These are phyloP conservation scores for Halocynthia aurantium DNA, from an alignment of 23 tunicate genomes.

Conservation along the genomic window DNA sequence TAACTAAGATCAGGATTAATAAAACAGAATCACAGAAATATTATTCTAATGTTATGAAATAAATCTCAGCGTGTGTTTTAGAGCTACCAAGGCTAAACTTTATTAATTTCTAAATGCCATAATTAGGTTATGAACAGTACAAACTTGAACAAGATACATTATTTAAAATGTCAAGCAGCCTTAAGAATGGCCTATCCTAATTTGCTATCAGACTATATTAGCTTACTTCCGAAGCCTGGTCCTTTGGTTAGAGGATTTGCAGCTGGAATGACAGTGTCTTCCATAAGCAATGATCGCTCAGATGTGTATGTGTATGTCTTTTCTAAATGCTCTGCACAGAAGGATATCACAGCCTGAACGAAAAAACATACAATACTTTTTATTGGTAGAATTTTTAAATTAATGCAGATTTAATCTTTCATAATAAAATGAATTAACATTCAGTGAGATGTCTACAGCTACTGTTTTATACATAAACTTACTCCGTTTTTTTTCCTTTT, in stretches of 20 bases:
- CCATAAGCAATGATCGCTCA: slow-evolving; percentile 41
- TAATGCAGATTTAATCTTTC: background rate
- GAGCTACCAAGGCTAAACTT: background rate
- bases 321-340: slow-evolving; percentile 31
- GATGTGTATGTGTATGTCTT: slow-evolving; percentile 41
- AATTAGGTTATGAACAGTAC: too few species aligned
- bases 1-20: too few species aligned
- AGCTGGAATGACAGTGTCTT: background rate
- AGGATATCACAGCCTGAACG: slow-evolving; percentile 13
- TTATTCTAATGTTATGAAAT: background rate
- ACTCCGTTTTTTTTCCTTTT: slow-evolving; percentile 20
- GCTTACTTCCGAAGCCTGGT: slow-evolving; percentile 47
- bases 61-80: background rate
- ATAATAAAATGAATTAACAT: background rate
- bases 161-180: too few species aligned
- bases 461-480: slow-evolving; percentile 11
- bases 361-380: background rate
- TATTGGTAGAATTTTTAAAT: too few species aligned
- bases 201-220: background rate
- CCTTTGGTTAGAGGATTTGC: slow-evolving; percentile 3
- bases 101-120: too few species aligned
- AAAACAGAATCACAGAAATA: too few species aligned
- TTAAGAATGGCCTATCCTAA: too few species aligned
- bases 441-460: background rate
- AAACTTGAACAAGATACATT: too few species aligned